Percentiles rank a stretch among this genome's conserved stretches.
These are phyloP conservation scores for Mastomys coucha DNA, from an alignment of 2,113 vertebrate species.

Conservation along the genomic window DNA sequence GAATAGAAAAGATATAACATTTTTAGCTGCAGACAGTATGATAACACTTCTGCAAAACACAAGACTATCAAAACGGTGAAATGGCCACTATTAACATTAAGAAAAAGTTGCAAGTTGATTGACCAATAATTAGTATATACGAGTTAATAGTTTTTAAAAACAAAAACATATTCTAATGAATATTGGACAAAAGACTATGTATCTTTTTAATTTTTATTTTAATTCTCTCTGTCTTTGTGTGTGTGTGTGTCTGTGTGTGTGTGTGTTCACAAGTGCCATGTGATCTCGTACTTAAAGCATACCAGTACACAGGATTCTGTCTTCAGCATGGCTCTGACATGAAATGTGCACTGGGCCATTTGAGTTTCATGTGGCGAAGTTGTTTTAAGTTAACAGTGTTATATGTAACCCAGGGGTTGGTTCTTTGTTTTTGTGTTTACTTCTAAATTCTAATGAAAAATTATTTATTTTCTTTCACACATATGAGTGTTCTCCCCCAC, in stretches of 20 bases:
- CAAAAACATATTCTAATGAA: neutral
- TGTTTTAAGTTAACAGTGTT: neutral
- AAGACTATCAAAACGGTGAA: too few species aligned
- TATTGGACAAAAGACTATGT: neutral
- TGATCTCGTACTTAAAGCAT: neutral
- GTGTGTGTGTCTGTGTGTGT: neutral
- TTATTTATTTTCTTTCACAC: neutral
- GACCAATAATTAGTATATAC: neutral
- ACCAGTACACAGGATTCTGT: neutral
- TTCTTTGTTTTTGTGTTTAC: neutral
- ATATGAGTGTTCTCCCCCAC: neutral
- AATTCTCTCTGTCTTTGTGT: neutral
- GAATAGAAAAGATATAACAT: neutral
- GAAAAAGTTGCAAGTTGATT: neutral
- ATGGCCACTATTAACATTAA: too few species aligned
- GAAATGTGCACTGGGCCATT: neutral
- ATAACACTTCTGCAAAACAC: neutral
- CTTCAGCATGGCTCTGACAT: neutral
- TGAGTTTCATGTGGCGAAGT: neutral
- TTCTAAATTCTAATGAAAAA: too few species aligned
- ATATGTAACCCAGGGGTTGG: neutral
- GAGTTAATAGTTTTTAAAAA: neutral
- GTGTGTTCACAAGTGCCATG: neutral
- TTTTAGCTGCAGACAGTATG: neutral
- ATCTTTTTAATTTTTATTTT: neutral